phyloP scores from a whole-genome alignment of 2,113 vertebrate genomes.

The Microtus richardsoni region DNA sequence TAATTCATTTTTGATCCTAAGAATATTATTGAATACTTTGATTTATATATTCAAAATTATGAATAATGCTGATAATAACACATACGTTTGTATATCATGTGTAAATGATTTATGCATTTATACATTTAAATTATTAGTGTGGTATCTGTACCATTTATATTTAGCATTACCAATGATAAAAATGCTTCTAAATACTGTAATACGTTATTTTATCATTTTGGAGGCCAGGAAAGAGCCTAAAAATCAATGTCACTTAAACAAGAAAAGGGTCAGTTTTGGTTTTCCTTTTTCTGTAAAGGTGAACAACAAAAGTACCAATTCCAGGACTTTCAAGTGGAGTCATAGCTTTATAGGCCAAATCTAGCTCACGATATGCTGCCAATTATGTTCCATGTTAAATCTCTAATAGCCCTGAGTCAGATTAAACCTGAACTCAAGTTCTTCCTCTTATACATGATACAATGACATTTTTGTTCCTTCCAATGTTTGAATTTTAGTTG shows the following conservation, averaged over 20 bases:
- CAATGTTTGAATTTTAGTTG: background rate
- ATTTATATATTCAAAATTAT: background rate
- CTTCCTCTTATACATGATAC: background rate
- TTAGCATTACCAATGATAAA: conserved; percentile 23
- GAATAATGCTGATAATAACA: background rate
- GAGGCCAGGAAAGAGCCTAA: background rate
- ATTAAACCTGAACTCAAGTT: conserved; percentile 21
- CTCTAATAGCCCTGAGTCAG: background rate
- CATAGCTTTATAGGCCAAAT: background rate
- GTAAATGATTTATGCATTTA: background rate
- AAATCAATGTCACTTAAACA: background rate
- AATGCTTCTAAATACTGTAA: background rate
- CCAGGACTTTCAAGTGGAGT: background rate
- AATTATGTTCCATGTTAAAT: conserved; percentile 22
- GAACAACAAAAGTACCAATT: background rate
- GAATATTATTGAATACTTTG: background rate
- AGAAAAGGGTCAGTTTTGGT: background rate
- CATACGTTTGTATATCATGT: background rate
- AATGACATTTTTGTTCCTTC: conserved; percentile 2
- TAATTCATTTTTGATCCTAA: background rate
- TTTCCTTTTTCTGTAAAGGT: background rate
- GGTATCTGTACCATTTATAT: background rate
- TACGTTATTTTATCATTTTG: background rate
- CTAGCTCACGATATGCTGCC: background rate
- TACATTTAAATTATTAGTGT: background rate